Percentiles rank a stretch among this genome's conserved stretches.
Evolutionary conservation across 2,113 vertebrate genomes (phyloP).

Genomic region (Amia ocellicauda): DNA sequence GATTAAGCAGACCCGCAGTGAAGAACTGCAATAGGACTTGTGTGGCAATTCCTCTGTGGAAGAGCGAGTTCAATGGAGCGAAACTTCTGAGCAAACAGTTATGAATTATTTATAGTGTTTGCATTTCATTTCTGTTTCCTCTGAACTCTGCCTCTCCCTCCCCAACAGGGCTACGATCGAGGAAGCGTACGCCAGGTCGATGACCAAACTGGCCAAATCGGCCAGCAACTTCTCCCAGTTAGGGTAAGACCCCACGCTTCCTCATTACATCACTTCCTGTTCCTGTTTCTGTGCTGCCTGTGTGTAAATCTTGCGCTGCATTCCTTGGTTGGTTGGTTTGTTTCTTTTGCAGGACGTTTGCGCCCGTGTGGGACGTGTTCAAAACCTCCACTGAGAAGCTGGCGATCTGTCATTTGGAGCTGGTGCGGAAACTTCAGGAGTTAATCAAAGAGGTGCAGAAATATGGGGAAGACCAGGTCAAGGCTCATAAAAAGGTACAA

Average conservation of each 20-base stretch:
- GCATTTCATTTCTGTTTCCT: no score
- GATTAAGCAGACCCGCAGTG: no score
- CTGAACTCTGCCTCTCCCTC: constrained; percentile 17
- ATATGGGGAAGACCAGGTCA: constrained; percentile 94
- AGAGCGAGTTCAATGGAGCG: no score
- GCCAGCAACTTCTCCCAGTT: constrained; percentile 92
- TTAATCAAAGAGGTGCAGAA: constrained; percentile 97
- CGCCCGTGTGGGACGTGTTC: constrained; percentile 94
- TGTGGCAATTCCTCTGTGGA: no score
- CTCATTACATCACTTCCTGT: not conserved
- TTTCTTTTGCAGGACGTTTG: constrained; percentile 79
- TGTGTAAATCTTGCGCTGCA: not conserved
- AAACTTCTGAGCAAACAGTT: no score
- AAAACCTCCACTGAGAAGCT: constrained; percentile 93
- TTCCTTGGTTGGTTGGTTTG: not conserved
- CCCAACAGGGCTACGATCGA: constrained; percentile 85
- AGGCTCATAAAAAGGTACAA: constrained; percentile 91
- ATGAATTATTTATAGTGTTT: not conserved
- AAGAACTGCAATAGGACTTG: no score
- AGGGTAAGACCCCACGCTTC: constrained; percentile 71
- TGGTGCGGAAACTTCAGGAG: constrained; percentile 89
- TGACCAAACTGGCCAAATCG: constrained; percentile 94
- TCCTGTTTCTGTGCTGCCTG: not conserved
- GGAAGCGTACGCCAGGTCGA: constrained; percentile 90
- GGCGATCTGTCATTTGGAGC: constrained; percentile 89